These are phyloP conservation scores for Magallana gigas DNA, from an alignment of 1,140 invertebrate genomes.

Conservation along the genomic window DNA sequence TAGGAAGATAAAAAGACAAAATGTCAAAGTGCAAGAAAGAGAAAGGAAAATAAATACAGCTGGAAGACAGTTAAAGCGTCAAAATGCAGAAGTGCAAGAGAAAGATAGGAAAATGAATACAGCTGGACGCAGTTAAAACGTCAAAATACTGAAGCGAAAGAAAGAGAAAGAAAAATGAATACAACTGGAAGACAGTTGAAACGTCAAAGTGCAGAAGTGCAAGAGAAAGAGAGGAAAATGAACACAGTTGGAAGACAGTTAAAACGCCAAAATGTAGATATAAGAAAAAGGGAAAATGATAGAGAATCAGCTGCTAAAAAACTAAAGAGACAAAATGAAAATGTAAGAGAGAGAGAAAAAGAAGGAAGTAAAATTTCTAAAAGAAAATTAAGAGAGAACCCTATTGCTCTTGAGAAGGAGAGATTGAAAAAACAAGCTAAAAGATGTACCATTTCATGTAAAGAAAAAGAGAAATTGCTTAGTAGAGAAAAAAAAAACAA, in stretches of 20 bases:
- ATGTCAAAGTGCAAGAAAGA: too few species aligned
- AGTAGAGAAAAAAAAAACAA: not conserved
- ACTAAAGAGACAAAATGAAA: conserved; percentile 4
- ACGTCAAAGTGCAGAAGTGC: not conserved
- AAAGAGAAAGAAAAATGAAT: conserved; percentile 24
- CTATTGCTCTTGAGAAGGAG: not conserved
- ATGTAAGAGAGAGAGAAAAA: conserved; percentile 13
- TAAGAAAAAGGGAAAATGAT: conserved; percentile 31
- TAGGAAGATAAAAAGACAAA: too few species aligned
- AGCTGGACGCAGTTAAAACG: conserved; percentile 12
- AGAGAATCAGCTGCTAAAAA: not conserved
- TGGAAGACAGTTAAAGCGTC: too few species aligned
- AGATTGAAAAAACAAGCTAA: conserved; percentile 31
- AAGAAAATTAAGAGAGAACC: conserved; percentile 47
- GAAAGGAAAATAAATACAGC: too few species aligned
- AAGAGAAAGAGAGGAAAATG: conserved; percentile 24
- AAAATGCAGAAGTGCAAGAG: too few species aligned
- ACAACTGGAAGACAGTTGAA: not conserved
- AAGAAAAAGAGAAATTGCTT: not conserved
- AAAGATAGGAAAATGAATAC: not conserved
- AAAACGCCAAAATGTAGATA: not conserved
- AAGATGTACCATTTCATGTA: conserved; percentile 16
- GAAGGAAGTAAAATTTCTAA: conserved; percentile 41
- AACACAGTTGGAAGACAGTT: not conserved
- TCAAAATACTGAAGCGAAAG: not conserved